phyloP scores from a whole-genome alignment of 2,797 vertebrate genomes.

The Catostomus latipinnis region DNA sequence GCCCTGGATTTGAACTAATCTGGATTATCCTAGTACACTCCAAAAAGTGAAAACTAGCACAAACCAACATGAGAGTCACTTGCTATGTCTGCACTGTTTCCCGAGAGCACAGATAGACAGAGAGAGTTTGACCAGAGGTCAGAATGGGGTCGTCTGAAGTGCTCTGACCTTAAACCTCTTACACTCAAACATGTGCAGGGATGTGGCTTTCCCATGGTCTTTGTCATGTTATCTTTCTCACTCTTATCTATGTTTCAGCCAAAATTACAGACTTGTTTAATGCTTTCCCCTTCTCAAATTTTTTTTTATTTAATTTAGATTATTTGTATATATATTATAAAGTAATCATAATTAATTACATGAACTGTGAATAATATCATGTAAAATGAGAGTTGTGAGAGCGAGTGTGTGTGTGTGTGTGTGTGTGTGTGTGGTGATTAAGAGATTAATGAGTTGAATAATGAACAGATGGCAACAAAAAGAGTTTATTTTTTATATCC shows the following conservation, averaged over 20 bases:
- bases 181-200: slow-evolving; percentile 25
- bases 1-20: background rate
- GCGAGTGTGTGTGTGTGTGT: background rate
- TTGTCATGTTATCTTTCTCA: slow-evolving; percentile 13
- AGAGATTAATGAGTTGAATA: slow-evolving; percentile 26
- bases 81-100: background rate
- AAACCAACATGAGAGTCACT: background rate
- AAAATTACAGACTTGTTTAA: slow-evolving; percentile 11
- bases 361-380: slow-evolving; percentile 3
- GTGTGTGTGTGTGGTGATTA: background rate
- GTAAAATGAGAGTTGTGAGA: slow-evolving; percentile 32
- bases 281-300: background rate
- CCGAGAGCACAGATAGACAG: no score
- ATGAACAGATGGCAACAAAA: slow-evolving; percentile 42
- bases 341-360: background rate
- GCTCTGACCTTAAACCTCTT: slow-evolving; percentile 17
- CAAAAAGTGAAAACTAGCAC: background rate
- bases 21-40: background rate
- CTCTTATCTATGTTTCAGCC: slow-evolving; percentile 3
- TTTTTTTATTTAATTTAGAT: no score
- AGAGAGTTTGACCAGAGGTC: background rate
- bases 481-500: background rate
- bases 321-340: no score
- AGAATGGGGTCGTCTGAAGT: slow-evolving; percentile 14
- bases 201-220: slow-evolving; percentile 33